A percentile compares a stretch with the other conserved stretches of the same genome.
phyloP scores from a whole-genome alignment of 2,797 vertebrate species.

The Hyperoplus lanceolatus region DNA sequence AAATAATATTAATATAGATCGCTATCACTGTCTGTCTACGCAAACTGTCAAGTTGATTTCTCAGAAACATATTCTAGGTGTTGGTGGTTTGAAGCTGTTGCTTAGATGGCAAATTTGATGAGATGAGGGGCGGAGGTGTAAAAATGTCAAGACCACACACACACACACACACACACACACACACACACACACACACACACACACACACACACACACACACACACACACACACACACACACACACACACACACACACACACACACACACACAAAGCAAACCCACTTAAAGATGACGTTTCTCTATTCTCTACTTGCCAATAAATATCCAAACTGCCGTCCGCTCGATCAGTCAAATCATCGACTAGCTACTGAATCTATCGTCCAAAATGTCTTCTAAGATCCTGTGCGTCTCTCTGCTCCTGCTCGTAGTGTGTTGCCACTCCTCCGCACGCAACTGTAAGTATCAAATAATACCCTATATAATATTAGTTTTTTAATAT shows the following conservation, averaged over 20 bases:
- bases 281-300: fast-evolving
- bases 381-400: conserved; percentile 29
- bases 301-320: neutral
- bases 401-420: conserved; percentile 18
- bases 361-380: neutral
- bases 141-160: neutral
- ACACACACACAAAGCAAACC: neutral
- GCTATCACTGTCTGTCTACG: neutral
- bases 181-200: neutral
- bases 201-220: too few relatives aligned
- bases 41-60: conserved; percentile 3
- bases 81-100: neutral
- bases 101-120: neutral
- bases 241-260: too few relatives aligned
- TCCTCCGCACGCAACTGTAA: neutral
- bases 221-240: neutral
- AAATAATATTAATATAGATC: too few relatives aligned
- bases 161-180: too few relatives aligned
- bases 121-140: conserved; percentile 39
- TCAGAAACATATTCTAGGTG: conserved; percentile 7
- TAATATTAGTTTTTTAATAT: too few relatives aligned
- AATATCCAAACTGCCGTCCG: neutral
- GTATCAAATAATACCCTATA: neutral
- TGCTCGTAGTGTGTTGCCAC: conserved; percentile 11
- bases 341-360: neutral